phyloP scores from a whole-genome alignment of 1,140 invertebrate species.

The Drosophila takahashii region DNA sequence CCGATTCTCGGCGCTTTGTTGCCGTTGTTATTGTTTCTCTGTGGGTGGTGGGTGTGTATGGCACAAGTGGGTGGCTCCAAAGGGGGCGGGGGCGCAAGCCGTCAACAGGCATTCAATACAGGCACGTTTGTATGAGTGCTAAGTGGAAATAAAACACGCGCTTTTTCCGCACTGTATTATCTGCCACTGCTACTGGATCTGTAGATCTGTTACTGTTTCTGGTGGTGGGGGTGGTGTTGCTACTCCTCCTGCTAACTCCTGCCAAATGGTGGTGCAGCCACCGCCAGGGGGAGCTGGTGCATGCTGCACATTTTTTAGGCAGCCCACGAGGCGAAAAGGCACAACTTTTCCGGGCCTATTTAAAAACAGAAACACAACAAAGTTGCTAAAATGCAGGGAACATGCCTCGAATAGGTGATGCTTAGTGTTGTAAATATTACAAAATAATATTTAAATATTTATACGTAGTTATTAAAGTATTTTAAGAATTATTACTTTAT shows the following conservation, averaged over 20 bases:
- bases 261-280: constrained; percentile 1
- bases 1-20: constrained; percentile 75
- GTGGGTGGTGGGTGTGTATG: not conserved
- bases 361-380: constrained; percentile 28
- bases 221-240: constrained; percentile 17
- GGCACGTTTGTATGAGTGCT: constrained; percentile 58
- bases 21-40: constrained; percentile 76
- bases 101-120: constrained; percentile 81
- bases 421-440: not conserved
- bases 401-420: constrained; percentile 2
- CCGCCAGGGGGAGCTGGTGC: constrained; percentile 23
- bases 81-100: constrained; percentile 34
- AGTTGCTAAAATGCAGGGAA: not conserved
- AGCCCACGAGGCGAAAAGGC: constrained; percentile 40
- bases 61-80: constrained; percentile 6
- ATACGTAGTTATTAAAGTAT: no score
- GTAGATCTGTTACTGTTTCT: constrained; percentile 20
- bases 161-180: constrained; percentile 79
- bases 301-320: constrained; percentile 72
- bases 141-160: constrained; percentile 83
- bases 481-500: no score
- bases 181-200: constrained; percentile 46
- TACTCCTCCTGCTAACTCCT: constrained; percentile 1
- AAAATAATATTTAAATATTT: no score
- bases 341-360: constrained; percentile 61